Base-by-base conservation (phyloP, 1,140 invertebrate species). In the Melipona quadrifasciata region DNA sequence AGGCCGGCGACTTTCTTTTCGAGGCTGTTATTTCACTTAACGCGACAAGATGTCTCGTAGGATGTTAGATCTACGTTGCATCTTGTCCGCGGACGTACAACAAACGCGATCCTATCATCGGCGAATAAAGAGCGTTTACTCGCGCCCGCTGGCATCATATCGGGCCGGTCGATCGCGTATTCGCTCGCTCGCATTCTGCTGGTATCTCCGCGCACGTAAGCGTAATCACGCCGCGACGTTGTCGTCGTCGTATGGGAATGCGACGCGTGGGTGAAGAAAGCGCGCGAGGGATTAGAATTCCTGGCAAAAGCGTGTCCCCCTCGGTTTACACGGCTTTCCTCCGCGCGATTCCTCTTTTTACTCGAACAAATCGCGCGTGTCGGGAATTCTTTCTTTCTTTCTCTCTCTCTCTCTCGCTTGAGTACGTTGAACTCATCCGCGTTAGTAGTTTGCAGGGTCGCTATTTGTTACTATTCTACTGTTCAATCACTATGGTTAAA, bases 211-310 rank as follows among this genome's bases (percentile, higher is more conserved):
- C 31, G 8, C 21, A 57, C 27, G 24, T 27, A 70, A 84, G 80
- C 84, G 86, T 86, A 88, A 89, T 89, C 87, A 65, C 87, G 68
- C n/a, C 71, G 86, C 75, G 80, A 77, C 76, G 85, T 55, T 65
- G 71, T 80, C 86, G 78, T 85, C 64, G 86, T 88, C 68, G 64
- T 55, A 78, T 14, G 88, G 65, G 89, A 90, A 90, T 90, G 86
- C 71, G 51, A 57, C n/a, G 88, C 88, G 88, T 89, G 86, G 88
- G 88, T 61, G 88, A 84, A 39, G 72, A 80, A 86, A 89, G 70
- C 84, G 79, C 73, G 89, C 73, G 77, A 80, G 81, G 89, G 74
- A 80, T 89, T 80, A 68, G 87, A 90, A 86, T 89, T 84, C 31
- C 39, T 14, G 80, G 57, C 34, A 73, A 90, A 89, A 87, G 55